Evolutionary conservation across 2,113 vertebrate species (phyloP), one percentile per base, ranked within the genome.

Genomic region (Brachyhypopomus gauderio): DNA sequence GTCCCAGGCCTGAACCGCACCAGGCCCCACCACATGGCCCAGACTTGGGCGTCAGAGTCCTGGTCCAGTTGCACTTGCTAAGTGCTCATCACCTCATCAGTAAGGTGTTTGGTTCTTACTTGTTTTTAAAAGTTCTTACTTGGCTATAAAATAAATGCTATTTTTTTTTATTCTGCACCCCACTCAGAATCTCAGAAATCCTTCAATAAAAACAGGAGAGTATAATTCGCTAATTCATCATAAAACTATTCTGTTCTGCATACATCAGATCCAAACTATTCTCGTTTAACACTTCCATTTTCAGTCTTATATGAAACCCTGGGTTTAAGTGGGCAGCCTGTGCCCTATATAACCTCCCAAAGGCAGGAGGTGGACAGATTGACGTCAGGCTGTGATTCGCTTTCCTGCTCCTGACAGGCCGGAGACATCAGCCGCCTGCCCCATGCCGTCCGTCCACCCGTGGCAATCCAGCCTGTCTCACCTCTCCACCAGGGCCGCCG

Each of bases 181-280:
- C 88, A 77, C 73, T 81, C 75, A 88, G 8, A 52, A 52, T 52
- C 2, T 14, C 12, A 14, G 2, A 52, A 52, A 52, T 52, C 45
- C 9, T 52, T 14, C 45, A 64, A 55, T 86, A 91, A 88, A 89
- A 82, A 85, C 85, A 56, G 77, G 85, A 76, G 85, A 41, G 73
- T 73, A 87, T 90, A 90, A 90, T 91, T 86, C 88, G 90, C 87
- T 91, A 83, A 83, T 83, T 88, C 83, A 79, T 77, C 22, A 76
- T 83, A 75, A 79, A 41, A 58, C 77, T 81, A 45, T 59, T 80
- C 52, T 20, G 30, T 72, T 76, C 78, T 56, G 48, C 48, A 36
- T 71, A 78, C 82, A 85, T 79, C 73, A 75, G 72, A 56, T 72
- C 41, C 77, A 75, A 81, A 86, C 86, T 88, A 85, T 84, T 85